phyloP scores from a whole-genome alignment of 2,113 vertebrate species.

The Alaudala cheleensis region DNA sequence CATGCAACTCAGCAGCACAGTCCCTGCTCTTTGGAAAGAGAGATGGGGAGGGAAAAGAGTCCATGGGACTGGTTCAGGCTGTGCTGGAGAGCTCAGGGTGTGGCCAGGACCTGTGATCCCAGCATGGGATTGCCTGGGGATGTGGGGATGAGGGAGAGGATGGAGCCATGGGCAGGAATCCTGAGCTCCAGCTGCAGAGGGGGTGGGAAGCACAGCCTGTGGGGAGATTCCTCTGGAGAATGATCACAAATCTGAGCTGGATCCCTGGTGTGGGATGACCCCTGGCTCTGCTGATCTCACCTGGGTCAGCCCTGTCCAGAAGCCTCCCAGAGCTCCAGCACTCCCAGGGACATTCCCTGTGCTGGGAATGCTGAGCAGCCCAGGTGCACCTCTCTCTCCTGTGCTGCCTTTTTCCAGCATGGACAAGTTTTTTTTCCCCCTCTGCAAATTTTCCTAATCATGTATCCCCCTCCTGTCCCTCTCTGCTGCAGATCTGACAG shows the following conservation, averaged over 20 bases:
- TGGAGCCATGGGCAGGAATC: fast-evolving
- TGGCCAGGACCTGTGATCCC: not conserved
- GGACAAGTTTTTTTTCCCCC: too few species aligned
- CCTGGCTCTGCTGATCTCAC: not conserved
- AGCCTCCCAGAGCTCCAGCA: not conserved
- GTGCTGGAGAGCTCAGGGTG: not conserved
- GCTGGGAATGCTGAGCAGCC: not conserved
- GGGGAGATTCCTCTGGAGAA: not conserved
- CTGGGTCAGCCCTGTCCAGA: fast-evolving
- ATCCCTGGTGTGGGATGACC: not conserved
- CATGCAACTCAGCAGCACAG: fast-evolving
- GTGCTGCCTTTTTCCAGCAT: not conserved
- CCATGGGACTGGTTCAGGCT: not conserved
- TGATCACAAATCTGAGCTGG: not conserved
- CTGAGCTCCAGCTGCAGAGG: not conserved
- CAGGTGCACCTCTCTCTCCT: not conserved
- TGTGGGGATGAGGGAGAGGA: not conserved
- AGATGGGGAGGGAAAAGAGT: not conserved
- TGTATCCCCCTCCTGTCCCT: not conserved
- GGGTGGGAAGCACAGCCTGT: not conserved
- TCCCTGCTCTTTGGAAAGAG: not conserved
- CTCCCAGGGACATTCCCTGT: not conserved
- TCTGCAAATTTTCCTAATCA: not conserved
- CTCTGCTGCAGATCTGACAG: not conserved
- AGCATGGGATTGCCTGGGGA: not conserved